These are phyloP conservation scores for Sebastes iracundus DNA, from an alignment of 2,797 vertebrate species.

Conservation along the genomic window DNA sequence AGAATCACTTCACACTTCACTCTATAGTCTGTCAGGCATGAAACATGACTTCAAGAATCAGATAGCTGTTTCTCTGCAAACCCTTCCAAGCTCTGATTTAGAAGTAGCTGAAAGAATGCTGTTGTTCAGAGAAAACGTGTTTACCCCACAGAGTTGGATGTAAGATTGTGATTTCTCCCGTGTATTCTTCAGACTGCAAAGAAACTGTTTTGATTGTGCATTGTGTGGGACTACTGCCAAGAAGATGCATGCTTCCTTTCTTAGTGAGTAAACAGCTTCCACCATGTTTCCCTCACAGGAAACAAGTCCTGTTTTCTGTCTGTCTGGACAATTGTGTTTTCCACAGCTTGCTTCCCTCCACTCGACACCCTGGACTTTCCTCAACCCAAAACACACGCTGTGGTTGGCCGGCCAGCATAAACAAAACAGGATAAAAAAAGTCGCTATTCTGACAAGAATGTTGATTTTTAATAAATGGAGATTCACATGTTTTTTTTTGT, in stretches of 20 bases:
- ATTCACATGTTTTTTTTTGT: background rate
- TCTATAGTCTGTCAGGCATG: background rate
- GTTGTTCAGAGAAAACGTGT: background rate
- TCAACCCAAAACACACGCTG: background rate
- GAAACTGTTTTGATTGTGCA: background rate
- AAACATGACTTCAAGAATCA: constrained; percentile 1
- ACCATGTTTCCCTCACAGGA: constrained; percentile 41
- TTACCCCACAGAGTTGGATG: background rate
- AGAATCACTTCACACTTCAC: background rate
- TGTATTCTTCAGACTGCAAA: background rate
- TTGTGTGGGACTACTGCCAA: background rate
- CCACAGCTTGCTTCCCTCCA: constrained; percentile 52
- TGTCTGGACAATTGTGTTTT: constrained; percentile 29
- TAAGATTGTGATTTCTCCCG: background rate
- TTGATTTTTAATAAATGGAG: background rate
- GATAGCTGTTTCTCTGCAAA: background rate
- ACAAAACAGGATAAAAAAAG: background rate
- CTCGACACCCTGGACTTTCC: constrained; percentile 29
- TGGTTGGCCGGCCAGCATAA: background rate
- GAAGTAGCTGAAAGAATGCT: background rate
- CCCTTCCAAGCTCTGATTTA: background rate
- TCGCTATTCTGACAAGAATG: background rate
- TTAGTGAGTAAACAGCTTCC: constrained; percentile 47
- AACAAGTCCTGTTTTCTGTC: constrained; percentile 42
- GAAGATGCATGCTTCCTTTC: constrained; percentile 42